Percentiles rank a stretch among this genome's conserved stretches.
phyloP scores from a whole-genome alignment of 2,888 invertebrate genomes.

The Harmothoe impar region DNA sequence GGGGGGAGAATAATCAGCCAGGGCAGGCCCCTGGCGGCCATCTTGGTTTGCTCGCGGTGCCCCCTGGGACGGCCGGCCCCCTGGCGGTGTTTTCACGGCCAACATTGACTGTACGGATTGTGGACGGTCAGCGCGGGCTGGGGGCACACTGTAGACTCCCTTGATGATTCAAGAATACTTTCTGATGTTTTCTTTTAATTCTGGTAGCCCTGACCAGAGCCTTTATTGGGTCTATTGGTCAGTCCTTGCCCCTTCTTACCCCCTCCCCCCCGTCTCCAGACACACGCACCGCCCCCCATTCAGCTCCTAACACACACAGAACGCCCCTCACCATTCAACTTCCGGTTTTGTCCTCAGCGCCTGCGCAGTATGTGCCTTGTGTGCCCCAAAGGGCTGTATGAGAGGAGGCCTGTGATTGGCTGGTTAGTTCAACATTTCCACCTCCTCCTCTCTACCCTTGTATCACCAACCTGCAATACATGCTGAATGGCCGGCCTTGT shows the following conservation, averaged over 20 bases:
- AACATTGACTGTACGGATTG: constrained; percentile 20
- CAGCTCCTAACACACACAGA: no score
- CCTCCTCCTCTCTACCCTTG: no score
- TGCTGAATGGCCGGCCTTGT: neutral
- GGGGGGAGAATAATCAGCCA: neutral
- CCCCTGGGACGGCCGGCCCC: neutral
- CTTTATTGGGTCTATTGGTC: neutral
- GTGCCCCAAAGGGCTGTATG: no score
- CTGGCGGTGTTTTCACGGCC: neutral
- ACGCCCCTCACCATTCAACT: no score
- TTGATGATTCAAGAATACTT: constrained; percentile 10
- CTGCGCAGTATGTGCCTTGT: no score
- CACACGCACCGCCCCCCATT: no score
- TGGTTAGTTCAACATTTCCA: no score
- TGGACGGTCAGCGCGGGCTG: neutral
- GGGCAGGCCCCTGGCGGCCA: neutral
- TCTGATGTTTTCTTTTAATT: constrained; percentile 20
- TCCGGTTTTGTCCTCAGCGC: no score
- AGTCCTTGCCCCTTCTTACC: no score
- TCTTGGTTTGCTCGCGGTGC: neutral
- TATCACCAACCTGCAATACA: no score
- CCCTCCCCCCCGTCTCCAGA: no score
- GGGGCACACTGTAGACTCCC: neutral
- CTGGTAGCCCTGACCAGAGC: neutral
- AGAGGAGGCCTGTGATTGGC: no score